Conservation (phyloP, 1,140 invertebrate genomes). For the Zophobas morio region DNA sequence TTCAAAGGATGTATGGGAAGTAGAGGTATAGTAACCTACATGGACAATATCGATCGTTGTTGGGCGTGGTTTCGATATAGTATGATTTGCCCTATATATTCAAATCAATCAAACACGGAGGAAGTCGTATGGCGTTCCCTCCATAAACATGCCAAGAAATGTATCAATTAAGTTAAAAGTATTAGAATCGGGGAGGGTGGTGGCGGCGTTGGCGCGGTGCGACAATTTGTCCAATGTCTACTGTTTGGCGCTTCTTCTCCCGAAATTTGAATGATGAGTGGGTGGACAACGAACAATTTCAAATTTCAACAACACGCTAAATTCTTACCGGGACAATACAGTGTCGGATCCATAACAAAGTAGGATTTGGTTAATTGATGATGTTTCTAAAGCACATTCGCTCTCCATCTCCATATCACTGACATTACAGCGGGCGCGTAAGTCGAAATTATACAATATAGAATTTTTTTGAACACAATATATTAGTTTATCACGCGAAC, state of each 20-base stretch:
- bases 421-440: conserved; percentile 43
- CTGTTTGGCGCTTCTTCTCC: conserved; percentile 24
- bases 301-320: neutral
- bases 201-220: conserved; percentile 33
- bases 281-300: conserved; percentile 12
- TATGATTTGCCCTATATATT: conserved; percentile 47
- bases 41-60: conserved; percentile 48
- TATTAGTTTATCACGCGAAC: conserved; percentile 42
- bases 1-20: conserved; percentile 49
- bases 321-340: conserved; percentile 48
- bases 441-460: conserved; percentile 14
- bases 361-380: conserved; percentile 37
- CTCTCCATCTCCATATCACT: conserved; percentile 46
- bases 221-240: conserved; percentile 4
- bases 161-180: conserved; percentile 11
- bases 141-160: conserved; percentile 10
- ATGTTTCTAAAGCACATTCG: conserved; percentile 41
- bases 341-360: conserved; percentile 49
- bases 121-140: conserved; percentile 10
- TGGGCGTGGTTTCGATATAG: conserved; percentile 48
- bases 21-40: conserved; percentile 51
- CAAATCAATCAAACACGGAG: conserved; percentile 45
- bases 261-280: conserved; percentile 44
- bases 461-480: conserved; percentile 38
- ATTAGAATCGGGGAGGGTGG: neutral